Evolutionary conservation across 2,113 vertebrate species (phyloP).

Genomic region (Fukomys damarensis): DNA sequence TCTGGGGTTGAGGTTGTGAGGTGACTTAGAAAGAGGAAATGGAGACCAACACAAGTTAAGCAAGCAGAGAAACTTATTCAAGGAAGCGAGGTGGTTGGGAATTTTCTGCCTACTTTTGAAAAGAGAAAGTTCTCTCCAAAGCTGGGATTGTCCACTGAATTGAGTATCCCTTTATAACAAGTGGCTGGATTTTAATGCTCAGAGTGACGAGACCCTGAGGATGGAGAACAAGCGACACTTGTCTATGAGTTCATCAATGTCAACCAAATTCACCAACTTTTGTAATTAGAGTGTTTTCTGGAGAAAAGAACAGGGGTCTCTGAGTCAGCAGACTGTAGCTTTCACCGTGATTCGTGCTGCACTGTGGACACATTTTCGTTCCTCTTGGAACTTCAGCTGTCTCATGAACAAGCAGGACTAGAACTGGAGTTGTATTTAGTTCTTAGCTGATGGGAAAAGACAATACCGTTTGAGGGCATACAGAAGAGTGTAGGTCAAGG

Average conservation of each 20-base stretch:
- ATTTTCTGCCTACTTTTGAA: background rate
- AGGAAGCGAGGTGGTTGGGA: background rate
- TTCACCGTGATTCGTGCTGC: background rate
- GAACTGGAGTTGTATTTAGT: background rate
- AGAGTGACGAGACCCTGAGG: background rate
- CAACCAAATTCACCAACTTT: background rate
- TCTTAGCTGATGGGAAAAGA: background rate
- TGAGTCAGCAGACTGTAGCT: background rate
- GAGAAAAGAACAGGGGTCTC: background rate
- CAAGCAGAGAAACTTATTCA: background rate
- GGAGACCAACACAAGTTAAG: background rate
- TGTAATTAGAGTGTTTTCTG: background rate
- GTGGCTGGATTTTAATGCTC: background rate
- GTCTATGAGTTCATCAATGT: background rate
- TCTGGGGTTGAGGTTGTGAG: background rate
- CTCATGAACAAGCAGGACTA: background rate
- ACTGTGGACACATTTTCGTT: background rate
- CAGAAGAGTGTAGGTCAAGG: background rate
- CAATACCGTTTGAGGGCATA: background rate
- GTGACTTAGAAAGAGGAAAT: background rate
- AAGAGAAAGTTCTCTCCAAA: background rate
- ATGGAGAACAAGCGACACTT: background rate
- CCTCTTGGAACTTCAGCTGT: background rate
- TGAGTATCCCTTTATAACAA: background rate
- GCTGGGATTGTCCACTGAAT: background rate